Evolutionary conservation across 2,797 vertebrate species (phyloP).

Genomic region (Acanthornis magna): DNA sequence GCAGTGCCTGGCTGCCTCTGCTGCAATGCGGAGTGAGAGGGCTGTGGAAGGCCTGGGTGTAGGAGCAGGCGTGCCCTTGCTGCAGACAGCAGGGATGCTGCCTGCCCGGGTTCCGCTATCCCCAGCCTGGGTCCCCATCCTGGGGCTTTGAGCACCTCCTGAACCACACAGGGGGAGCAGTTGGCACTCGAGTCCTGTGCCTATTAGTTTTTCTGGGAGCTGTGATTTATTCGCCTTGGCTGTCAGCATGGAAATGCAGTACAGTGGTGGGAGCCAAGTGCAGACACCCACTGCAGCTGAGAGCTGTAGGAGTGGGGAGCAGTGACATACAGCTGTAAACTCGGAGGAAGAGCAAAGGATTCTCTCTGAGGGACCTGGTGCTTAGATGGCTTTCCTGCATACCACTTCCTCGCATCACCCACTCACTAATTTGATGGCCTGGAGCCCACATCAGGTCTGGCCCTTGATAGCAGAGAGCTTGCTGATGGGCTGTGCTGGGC

Average conservation of each 20-base stretch:
- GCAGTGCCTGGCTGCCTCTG: not conserved
- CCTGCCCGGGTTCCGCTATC: fast-evolving
- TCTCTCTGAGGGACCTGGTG: fast-evolving
- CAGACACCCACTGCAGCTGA: not conserved
- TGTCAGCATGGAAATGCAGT: not conserved
- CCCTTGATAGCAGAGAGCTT: not conserved
- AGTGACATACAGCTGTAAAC: not conserved
- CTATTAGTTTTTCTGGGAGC: not conserved
- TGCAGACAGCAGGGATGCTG: not conserved
- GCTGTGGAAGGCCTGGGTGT: not conserved
- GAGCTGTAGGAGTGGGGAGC: not conserved
- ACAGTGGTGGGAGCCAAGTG: not conserved
- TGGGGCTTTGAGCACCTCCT: not conserved
- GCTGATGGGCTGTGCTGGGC: not conserved
- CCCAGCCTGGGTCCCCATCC: not conserved
- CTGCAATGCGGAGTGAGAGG: constrained; percentile 9
- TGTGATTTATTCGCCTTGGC: not conserved
- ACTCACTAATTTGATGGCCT: not conserved
- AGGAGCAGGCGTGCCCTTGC: not conserved
- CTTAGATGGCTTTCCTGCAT: not conserved
- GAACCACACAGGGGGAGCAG: fast-evolving
- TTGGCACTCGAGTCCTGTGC: fast-evolving
- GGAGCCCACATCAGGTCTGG: not conserved
- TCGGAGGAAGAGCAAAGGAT: not conserved
- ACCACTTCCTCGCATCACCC: not conserved